Evolutionary conservation across 2,797 vertebrate genomes (phyloP).

Genomic region (Macroramphosus scolopax): DNA sequence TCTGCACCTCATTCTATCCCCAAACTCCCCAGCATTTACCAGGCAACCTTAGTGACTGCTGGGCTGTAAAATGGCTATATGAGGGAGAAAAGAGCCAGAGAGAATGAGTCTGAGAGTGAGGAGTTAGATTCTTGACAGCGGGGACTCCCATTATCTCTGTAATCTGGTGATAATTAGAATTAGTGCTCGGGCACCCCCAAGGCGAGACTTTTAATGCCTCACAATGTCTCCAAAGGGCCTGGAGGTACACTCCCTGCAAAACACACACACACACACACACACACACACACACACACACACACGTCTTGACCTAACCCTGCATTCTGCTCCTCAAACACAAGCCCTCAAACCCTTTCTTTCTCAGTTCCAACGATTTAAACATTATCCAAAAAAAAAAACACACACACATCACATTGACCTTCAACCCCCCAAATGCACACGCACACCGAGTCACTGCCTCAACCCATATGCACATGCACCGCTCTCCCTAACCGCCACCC

Average conservation of each 20-base stretch:
- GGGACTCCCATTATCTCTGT: constrained; percentile 80
- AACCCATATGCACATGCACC: constrained; percentile 25
- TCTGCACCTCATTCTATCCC: constrained; percentile 70
- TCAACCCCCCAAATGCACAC: constrained; percentile 40
- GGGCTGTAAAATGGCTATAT: constrained; percentile 79
- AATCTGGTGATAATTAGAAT: constrained; percentile 82
- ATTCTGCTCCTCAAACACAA: constrained; percentile 39
- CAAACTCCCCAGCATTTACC: constrained; percentile 66
- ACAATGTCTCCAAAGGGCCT: constrained; percentile 69
- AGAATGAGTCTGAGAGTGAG: constrained; percentile 64
- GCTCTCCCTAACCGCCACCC: constrained; percentile 40
- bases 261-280: constrained; percentile 28
- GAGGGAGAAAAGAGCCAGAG: constrained; percentile 52
- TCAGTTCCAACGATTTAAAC: constrained; percentile 58
- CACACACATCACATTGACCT: constrained; percentile 43
- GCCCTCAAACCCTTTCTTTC: constrained; percentile 52
- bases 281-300: constrained; percentile 16
- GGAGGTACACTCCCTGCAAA: constrained; percentile 50
- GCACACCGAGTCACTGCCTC: constrained; percentile 24
- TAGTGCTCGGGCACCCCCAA: constrained; percentile 73
- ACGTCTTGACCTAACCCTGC: constrained; percentile 60
- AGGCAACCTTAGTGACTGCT: constrained; percentile 69
- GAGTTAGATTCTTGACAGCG: constrained; percentile 71
- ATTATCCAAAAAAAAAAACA: constrained; percentile 63
- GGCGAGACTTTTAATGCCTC: constrained; percentile 70